Conservation (phyloP, 2,888 invertebrate genomes). For the Octodonta nipae region DNA sequence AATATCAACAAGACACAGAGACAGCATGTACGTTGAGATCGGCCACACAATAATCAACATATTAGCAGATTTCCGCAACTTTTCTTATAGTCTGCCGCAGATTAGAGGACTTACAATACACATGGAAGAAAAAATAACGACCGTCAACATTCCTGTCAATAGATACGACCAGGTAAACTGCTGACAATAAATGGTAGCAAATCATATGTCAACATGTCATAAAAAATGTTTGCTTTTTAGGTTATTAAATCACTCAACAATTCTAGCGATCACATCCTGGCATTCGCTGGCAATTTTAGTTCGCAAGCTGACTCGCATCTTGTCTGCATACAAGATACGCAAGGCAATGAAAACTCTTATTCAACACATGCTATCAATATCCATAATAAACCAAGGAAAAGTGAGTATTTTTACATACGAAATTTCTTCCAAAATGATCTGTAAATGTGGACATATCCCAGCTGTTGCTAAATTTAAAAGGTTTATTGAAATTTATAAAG, state of each 20-base stretch:
- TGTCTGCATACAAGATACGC: slow-evolving; percentile 67
- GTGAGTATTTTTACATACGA: slow-evolving; percentile 33
- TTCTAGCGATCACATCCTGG: slow-evolving; percentile 72
- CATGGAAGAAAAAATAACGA: slow-evolving; percentile 68
- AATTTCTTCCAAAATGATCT: too few relatives aligned
- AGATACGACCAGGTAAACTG: slow-evolving; percentile 53
- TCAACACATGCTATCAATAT: slow-evolving; percentile 80
- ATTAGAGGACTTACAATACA: slow-evolving; percentile 67
- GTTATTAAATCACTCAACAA: slow-evolving; percentile 64
- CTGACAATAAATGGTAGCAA: too few relatives aligned
- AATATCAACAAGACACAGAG: slow-evolving; percentile 60
- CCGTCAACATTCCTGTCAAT: slow-evolving; percentile 62
- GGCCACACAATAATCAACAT: slow-evolving; percentile 81
- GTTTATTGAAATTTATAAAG: neutral
- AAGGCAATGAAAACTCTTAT: slow-evolving; percentile 57
- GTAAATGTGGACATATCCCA: too few relatives aligned
- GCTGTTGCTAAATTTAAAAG: too few relatives aligned
- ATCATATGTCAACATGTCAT: too few relatives aligned
- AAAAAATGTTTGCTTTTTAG: too few relatives aligned
- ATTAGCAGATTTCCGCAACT: slow-evolving; percentile 72
- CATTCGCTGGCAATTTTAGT: slow-evolving; percentile 70
- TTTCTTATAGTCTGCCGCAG: slow-evolving; percentile 62
- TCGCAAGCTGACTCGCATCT: slow-evolving; percentile 71
- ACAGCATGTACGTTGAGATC: slow-evolving; percentile 71
- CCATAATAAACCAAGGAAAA: slow-evolving; percentile 64